A percentile compares a stretch with the other conserved stretches of the same genome.
Evolutionary conservation across 2,113 vertebrate species (phyloP).

Genomic region (Pristiophorus japonicus): DNA sequence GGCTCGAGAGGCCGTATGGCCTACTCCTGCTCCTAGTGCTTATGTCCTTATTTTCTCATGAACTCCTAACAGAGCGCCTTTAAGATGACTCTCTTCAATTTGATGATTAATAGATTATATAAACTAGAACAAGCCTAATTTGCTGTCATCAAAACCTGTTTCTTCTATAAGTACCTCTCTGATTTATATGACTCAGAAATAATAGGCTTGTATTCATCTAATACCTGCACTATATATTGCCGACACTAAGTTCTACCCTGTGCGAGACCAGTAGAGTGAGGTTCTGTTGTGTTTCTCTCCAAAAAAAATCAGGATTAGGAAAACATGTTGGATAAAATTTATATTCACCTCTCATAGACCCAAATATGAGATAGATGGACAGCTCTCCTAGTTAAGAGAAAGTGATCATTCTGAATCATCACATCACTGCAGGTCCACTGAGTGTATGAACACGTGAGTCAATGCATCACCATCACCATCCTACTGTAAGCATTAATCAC

Average conservation of each 20-base stretch:
- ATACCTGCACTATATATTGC: not conserved
- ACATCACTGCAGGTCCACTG: not conserved
- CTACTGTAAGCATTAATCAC: not conserved
- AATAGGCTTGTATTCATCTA: conserved; percentile 10
- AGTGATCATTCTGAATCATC: not conserved
- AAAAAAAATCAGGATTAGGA: not conserved
- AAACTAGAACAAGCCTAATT: not conserved
- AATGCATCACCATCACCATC: not conserved
- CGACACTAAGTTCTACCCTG: not conserved
- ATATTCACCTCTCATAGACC: not conserved
- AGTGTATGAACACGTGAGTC: not conserved
- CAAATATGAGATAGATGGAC: not conserved
- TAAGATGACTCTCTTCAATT: not conserved
- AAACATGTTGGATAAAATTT: not conserved
- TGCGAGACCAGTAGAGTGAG: not conserved
- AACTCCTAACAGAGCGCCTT: not conserved
- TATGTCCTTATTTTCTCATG: no score
- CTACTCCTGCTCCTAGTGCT: no score
- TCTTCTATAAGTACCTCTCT: conserved; percentile 23
- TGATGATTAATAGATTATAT: conserved; percentile 32
- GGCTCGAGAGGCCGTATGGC: no score
- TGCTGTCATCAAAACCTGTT: conserved; percentile 15
- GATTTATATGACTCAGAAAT: conserved; percentile 23
- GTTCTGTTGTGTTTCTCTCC: not conserved
- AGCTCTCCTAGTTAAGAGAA: not conserved